Base-by-base conservation (phyloP, 2,113 vertebrate species). In the Quiscalus mexicanus region DNA sequence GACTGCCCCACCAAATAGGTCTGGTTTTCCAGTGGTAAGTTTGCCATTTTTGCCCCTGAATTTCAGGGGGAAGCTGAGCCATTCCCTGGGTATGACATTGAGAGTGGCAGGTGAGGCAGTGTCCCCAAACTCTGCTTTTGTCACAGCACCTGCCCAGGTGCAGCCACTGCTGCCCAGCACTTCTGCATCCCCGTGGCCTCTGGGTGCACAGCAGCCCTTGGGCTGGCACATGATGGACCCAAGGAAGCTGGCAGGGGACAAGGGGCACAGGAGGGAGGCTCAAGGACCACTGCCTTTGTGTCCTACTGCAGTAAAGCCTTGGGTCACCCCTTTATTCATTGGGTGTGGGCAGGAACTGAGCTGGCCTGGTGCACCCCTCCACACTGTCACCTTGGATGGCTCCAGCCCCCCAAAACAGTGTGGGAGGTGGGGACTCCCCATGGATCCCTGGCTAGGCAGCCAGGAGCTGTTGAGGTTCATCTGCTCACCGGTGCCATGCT, bases 31-130 rank as follows among this genome's bases (percentile, higher is more conserved):
- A 73, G 58, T 0, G 6, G 53, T 76, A 64, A 93, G 67, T 86
- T 88, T 50, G 41, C 22, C 21, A 10, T 60, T 14, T 23, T 30
- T 53, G 1, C 9, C 14, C 12, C 55, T 45, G 77, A 45, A 74
- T 53, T 58, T 62, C n/a, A 49, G 19, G 22, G 33, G 21, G 47
- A 68, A 64, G 67, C 1, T 0, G 58, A 89, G 37, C n/a, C 31
- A 3, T 76, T 68, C 33, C 44, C n/a, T 84, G 35, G 68, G 64
- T 1, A 1, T 44, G 59, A 60, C 68, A 18, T 1, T 41, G 59
- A 0, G 0, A 73, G 50, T 37, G 55, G 37, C 59, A n/a, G 55
- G 37, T 41, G 45, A 73, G 80, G 73, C 0, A 0, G 23, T 17
- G 74, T 79, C 52, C 49, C 50, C 7, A 1, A 28, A 53, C 16